Evolutionary conservation across 2,797 vertebrate genomes (phyloP), one percentile per base, ranked within the genome.

Genomic region (Meda fulgida): DNA sequence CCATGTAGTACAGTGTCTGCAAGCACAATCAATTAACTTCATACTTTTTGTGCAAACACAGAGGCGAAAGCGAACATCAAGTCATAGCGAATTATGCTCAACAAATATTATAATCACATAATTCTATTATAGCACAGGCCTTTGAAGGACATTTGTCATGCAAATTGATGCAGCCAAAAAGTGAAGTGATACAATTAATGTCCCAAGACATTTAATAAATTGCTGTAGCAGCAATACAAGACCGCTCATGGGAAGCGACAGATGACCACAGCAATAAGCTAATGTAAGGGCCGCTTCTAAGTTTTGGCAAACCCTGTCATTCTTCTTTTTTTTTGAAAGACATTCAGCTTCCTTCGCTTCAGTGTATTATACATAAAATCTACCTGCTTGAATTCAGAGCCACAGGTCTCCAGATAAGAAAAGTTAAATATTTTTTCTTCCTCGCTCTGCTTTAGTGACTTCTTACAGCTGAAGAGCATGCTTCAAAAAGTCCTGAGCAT

Each of bases 191-290:
- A 78, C 66, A 89, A 84, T 72, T 65, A 87, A 88, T 83, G 67
- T 86, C 84, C 69, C 48, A 14, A 79, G 83, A 85, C 83, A 85
- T 88, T 84, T 80, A 80, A 80, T 58, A 84, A 87, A 86, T 85
- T 70, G 67, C 75, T 84, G 66, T 70, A 81, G 85, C 78, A 55
- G 69, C 77, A 85, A 80, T 69, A 72, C 26, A 26, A 26, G 78
- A 38, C 43, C 29, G 70, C 65, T 86, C 80, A 86, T 75, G 73
- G 67, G 70, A 80, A 73, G 83, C 63, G 88, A 89, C 86, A 88
- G 87, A 81, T 84, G 76, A 88, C 80, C 84, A 60, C 48, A 81
- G 85, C 75, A 86, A 89, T 84, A 87, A 87, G 83, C 75, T 88
- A 84, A 88, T 85, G 86, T 78, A 80, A 65, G 34, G 55, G 29